A percentile compares a stretch with the other conserved stretches of the same genome.
Conservation (phyloP, 2,888 invertebrate genomes). For the Eristalinus aeneus region DNA sequence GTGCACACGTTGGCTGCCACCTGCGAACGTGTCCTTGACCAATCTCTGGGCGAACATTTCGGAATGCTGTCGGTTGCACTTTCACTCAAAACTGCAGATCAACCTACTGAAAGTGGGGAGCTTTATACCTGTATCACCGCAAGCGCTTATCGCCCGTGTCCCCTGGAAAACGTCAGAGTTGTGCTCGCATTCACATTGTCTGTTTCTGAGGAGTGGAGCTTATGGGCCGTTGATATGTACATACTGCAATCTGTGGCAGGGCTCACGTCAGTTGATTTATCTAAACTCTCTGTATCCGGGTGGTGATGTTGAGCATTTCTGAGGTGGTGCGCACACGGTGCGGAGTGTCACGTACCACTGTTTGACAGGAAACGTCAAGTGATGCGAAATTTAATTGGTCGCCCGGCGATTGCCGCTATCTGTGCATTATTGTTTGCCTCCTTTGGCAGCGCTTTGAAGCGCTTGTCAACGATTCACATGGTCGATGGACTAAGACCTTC, state of each 20-base stretch:
- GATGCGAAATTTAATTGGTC: constrained; percentile 1
- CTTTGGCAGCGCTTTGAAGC: constrained; percentile 6
- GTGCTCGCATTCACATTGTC: background rate
- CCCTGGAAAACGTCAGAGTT: background rate
- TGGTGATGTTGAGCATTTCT: background rate
- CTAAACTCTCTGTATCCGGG: background rate
- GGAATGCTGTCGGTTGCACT: background rate
- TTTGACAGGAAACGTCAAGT: background rate
- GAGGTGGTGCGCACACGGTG: background rate
- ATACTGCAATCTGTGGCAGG: background rate
- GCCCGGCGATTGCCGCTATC: constrained; percentile 26
- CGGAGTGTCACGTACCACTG: background rate
- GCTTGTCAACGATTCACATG: constrained; percentile 10
- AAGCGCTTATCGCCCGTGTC: constrained; percentile 27
- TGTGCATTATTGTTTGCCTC: background rate
- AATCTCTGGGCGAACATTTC: constrained; percentile 55
- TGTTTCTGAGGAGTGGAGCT: background rate
- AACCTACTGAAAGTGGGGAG: background rate
- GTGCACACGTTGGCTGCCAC: background rate
- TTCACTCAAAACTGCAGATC: constrained; percentile 20
- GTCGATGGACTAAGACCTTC: background rate
- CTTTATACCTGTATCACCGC: constrained; percentile 47
- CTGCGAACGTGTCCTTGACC: background rate
- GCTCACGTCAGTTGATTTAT: background rate
- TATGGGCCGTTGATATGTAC: background rate